Percentiles rank a stretch among this genome's conserved stretches.
Evolutionary conservation across 2,797 vertebrate species (phyloP).

Genomic region (Peromyscus eremicus): DNA sequence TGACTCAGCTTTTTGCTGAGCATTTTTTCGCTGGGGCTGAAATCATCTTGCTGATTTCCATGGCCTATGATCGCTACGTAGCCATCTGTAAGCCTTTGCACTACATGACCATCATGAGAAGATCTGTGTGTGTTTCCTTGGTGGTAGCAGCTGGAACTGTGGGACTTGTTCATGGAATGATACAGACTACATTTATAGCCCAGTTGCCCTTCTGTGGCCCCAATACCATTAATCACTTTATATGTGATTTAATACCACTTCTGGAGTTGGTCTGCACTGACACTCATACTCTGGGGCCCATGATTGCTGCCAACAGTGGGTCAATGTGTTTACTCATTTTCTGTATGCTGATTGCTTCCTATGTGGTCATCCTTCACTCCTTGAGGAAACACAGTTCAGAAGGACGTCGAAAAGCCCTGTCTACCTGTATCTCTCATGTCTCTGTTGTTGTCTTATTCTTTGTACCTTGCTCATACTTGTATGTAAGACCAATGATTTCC

Average conservation of each 20-base stretch:
- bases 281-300: not conserved
- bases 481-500: slow-evolving; percentile 16
- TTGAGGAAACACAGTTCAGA: no score
- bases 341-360: not conserved
- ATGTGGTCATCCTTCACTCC: no score
- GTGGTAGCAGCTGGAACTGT: not conserved
- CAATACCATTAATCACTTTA: slow-evolving; percentile 50
- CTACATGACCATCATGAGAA: slow-evolving; percentile 70
- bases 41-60: slow-evolving; percentile 58
- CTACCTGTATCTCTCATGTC: slow-evolving; percentile 67
- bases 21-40: slow-evolving; percentile 27
- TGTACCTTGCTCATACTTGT: slow-evolving; percentile 70
- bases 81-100: slow-evolving; percentile 79
- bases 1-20: slow-evolving; percentile 66
- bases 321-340: slow-evolving; percentile 41
- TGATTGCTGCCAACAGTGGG: slow-evolving; percentile 65
- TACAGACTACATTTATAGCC: slow-evolving; percentile 53
- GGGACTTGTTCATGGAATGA: slow-evolving; percentile 37
- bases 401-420: not conserved
- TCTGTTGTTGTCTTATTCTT: slow-evolving; percentile 72
- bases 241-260: slow-evolving; percentile 63
- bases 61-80: slow-evolving; percentile 79
- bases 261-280: slow-evolving; percentile 67
- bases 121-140: not conserved
- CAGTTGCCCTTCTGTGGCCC: slow-evolving; percentile 69